phyloP scores from a whole-genome alignment of 2,888 invertebrate genomes.

The Aspidapion aeneum region DNA sequence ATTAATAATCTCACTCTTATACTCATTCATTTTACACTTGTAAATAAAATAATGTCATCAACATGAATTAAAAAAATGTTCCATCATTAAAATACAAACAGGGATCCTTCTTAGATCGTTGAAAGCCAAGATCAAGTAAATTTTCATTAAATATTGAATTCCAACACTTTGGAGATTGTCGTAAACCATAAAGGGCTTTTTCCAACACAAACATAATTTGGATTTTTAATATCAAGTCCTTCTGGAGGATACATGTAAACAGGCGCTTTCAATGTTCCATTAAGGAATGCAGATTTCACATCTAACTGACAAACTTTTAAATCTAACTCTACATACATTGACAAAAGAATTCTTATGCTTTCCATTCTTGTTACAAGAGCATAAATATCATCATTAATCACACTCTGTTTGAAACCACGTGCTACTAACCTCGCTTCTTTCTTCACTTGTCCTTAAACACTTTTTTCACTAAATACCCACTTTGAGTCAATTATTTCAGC shows the following conservation, averaged over 20 bases:
- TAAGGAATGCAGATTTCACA: constrained; percentile 19
- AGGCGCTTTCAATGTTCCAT: constrained; percentile 14
- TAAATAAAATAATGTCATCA: not conserved
- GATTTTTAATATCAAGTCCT: constrained; percentile 11
- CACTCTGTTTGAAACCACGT: constrained; percentile 26
- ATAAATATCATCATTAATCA: constrained; percentile 23
- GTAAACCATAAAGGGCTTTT: constrained; percentile 13
- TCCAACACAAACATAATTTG: constrained; percentile 13
- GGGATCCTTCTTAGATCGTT: no score
- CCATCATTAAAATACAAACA: no score
- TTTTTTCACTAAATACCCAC: constrained; percentile 16
- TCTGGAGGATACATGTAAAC: constrained; percentile 18
- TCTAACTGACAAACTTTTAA: constrained; percentile 13
- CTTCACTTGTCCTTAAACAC: constrained; percentile 16
- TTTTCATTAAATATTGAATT: not conserved
- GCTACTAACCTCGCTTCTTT: constrained; percentile 28
- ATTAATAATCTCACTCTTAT: not conserved
- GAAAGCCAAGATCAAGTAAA: no score
- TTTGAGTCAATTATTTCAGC: constrained; percentile 26
- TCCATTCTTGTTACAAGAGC: constrained; percentile 29
- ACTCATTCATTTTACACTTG: not conserved
- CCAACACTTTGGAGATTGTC: constrained; percentile 11
- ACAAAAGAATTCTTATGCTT: constrained; percentile 25
- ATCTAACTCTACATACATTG: constrained; percentile 21
- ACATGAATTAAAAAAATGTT: no score